Evolutionary conservation across 2,113 vertebrate genomes (phyloP), one percentile per base, ranked within the genome.

Genomic region (Rhinichthys klamathensis): DNA sequence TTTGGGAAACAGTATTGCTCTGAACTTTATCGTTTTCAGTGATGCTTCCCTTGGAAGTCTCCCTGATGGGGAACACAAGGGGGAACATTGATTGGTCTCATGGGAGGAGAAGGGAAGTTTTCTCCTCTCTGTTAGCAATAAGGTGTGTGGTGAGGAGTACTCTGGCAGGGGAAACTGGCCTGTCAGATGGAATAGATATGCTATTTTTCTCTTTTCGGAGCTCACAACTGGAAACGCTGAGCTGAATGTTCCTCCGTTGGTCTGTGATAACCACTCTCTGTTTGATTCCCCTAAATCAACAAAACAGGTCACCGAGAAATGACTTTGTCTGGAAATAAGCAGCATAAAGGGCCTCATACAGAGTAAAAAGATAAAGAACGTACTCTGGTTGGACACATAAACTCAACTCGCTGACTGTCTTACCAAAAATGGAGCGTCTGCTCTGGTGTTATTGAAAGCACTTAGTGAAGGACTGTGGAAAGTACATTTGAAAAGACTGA

Each of bases 101-200:
- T 74, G 69, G 51, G 69, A 74, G 35, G 21, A 44, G 32, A n/a
- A 60, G 82, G 69, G 21, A 58, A 44, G 32, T 56, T 83, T 73
- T 72, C 46, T 60, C n/a, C 46, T 76, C 46, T 74, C 9, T 58
- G 27, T 58, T 69, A 21, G 60, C 56, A 69, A 80, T 27, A 75
- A 63, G 18, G 63, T 2, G 41, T 56, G 38, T 75, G 49, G 70
- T 61, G 61, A 23, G 65, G 41, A 54, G 25, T 9, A 54, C n/a
- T 46, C 44, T 69, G 23, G 79, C 81, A 83, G 81, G 30, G 9
- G 56, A 27, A 72, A 32, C 51, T 83, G 9, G 67, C 81, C 58
- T 60, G 9, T 60, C 23, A 25, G 58, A 60, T n/a, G 21, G 21
- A 58, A 23, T 25, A 60, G 58, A 60, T 11, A 60, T 60, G 23